A percentile compares a stretch with the other conserved stretches of the same genome.
phyloP scores from a whole-genome alignment of 2,797 vertebrate species.

The Microcaecilia unicolor region DNA sequence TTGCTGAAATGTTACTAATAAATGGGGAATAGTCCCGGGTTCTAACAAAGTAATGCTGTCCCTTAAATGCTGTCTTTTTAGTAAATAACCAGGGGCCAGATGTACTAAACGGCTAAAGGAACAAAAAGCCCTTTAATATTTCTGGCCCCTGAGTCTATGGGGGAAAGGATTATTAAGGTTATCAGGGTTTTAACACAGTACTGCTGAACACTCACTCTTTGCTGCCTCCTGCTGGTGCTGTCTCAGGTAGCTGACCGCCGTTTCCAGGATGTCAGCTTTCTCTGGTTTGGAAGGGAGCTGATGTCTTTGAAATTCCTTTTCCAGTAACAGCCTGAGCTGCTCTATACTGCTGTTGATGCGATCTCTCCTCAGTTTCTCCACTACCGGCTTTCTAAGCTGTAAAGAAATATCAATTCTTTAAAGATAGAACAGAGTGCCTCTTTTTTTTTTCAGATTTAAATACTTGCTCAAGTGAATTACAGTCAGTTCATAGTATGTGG shows the following conservation, averaged over 20 bases:
- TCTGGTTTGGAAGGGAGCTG: neutral
- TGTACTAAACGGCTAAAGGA: no score
- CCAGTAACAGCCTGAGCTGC: slow-evolving; percentile 50
- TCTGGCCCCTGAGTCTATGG: no score
- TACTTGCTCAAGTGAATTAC: slow-evolving; percentile 50
- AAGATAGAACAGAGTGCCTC: no score
- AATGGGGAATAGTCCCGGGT: no score
- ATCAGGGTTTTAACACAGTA: no score
- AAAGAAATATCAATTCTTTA: slow-evolving; percentile 6
- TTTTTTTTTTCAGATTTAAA: no score
- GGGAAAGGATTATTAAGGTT: no score
- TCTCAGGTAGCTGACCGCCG: neutral
- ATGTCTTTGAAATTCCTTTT: neutral
- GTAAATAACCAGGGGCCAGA: no score
- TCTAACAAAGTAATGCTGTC: no score
- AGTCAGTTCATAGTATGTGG: neutral
- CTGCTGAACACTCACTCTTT: neutral
- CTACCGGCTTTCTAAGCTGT: slow-evolving; percentile 57
- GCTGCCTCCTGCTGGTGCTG: neutral
- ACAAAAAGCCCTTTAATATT: no score
- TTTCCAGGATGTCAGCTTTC: slow-evolving; percentile 2
- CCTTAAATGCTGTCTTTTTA: no score
- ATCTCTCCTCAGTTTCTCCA: slow-evolving; percentile 58
- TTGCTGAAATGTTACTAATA: no score
- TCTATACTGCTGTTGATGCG: slow-evolving; percentile 60